Base-by-base conservation (phyloP, 1,140 invertebrate genomes). In the Drosophila simulans region DNA sequence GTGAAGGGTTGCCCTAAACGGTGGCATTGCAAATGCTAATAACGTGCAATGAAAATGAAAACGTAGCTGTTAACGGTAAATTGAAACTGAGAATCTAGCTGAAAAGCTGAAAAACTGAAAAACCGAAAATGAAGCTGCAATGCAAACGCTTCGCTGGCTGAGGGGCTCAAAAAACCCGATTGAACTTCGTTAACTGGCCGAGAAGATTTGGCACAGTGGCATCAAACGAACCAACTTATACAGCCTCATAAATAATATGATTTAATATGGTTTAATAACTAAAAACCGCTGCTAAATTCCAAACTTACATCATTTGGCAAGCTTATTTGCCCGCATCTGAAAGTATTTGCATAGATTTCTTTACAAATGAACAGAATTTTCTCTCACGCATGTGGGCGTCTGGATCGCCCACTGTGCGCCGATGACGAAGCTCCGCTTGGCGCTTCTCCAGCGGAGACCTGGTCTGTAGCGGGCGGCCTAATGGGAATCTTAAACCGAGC, bases 401-500 rank as follows among this genome's bases (percentile, higher is more conserved):
- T 12, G 5, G 22, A 34, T 53, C 59, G 31, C 35, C 69, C 68
- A 77, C 79, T 78, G 82, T 82, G 75, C 80, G 56, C 12, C 70
- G 83, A 76, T 72, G 78, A 76, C 80, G 84, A 88, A 77, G 75
- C 52, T 80, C 72, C 53, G 48, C 71, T 75, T 75, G 78, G 74
- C 64, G 42, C 83, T 86, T 88, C 77, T 75, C 65, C 57, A 46
- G 70, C 15, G 1, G 48, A 15, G 48, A 51, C 48, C 25, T 27
- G 42, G 51, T 17, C 70, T 64, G 71, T 48, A 37, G 77, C 73
- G 68, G 75, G 70, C 75, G 79, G 83, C 66, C 64, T 73, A 83
- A 80, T 84, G 84, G 80, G 80, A 89, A 88, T 88, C 88, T 88
- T 89, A 84, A 89, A 56, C 84, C 80, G 79, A 77, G 80, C 63